Base-by-base conservation (phyloP, 2,113 vertebrate species). In the Danio rerio region DNA sequence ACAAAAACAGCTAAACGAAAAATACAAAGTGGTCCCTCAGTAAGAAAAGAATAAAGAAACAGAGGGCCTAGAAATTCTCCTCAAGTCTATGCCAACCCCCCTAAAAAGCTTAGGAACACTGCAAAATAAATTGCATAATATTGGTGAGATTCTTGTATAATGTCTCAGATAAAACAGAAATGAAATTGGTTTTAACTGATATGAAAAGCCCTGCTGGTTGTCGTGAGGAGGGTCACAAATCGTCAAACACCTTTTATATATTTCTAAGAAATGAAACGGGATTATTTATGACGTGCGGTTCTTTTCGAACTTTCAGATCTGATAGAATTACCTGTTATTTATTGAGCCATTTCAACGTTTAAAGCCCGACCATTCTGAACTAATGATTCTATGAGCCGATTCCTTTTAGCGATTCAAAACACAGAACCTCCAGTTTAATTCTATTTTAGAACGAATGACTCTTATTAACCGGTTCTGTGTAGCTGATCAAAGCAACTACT, bases 141-240 rank as follows among this genome's bases (percentile, higher is more conserved):
- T 31, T 31, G 31, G 31, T 3, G 31, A 31, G 31, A 31, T 31
- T 31, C 1, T 31, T 31, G 31, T 31, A 3, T 31, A 31, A 18
- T 6, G 9, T 42, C 9, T 65, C 13, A 9, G 61, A 62, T 13
- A 31, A 10, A 18, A 59, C 0, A 55, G 0, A n/a, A 49, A 53
- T 40, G 13, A 9, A n/a, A 42, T 20, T 13, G 5, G 59, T 83
- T 75, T 72, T 16, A 82, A 63, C 70, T 80, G 62, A 62, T 65
- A 43, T 80, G 75, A 56, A 52, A 20, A 11, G 10, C 49, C 66
- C 13, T 7, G 53, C 56, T 20, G 13, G 9, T 31, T 31, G 70
- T 40, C 21, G 49, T 55, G 10, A n/a, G 52, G 56, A n/a, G 12
- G 12, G 15, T 42, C 42, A 7, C 6, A 8, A 43, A 65, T 9